Conservation (phyloP, 2,797 vertebrate species). For the Siniperca obscura region DNA sequence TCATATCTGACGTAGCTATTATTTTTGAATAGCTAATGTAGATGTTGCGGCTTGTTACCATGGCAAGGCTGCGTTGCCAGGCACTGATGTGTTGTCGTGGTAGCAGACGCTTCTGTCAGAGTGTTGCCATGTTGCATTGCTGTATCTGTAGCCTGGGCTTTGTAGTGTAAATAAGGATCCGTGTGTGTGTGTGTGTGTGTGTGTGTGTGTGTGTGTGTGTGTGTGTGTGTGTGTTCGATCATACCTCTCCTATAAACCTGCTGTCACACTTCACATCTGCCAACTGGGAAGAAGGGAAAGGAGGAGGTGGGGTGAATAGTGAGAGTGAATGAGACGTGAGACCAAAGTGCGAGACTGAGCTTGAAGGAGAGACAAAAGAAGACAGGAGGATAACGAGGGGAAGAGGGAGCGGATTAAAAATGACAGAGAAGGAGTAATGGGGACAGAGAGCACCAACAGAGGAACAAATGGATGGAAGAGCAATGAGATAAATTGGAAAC, state of each 20-base stretch:
- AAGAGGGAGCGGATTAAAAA: slow-evolving; percentile 62
- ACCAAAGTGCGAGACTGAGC: slow-evolving; percentile 54
- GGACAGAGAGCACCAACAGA: slow-evolving; percentile 49
- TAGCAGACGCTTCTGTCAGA: slow-evolving; percentile 72
- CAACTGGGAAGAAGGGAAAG: not conserved
- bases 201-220: slow-evolving; percentile 22
- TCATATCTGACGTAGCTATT: slow-evolving; percentile 57
- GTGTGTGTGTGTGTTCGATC: slow-evolving; percentile 46
- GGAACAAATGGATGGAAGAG: slow-evolving; percentile 51
- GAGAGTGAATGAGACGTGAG: slow-evolving; percentile 51
- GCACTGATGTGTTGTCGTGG: slow-evolving; percentile 68
- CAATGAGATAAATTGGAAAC: slow-evolving; percentile 55
- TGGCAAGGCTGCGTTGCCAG: slow-evolving; percentile 70
- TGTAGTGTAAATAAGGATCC: slow-evolving; percentile 79
- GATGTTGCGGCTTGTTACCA: slow-evolving; percentile 73
- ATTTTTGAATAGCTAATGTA: slow-evolving; percentile 61
- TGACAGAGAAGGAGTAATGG: slow-evolving; percentile 53
- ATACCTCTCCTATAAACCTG: slow-evolving; percentile 58
- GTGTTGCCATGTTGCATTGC: slow-evolving; percentile 67
- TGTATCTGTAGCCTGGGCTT: slow-evolving; percentile 67
- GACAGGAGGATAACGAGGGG: slow-evolving; percentile 50
- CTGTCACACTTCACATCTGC: slow-evolving; percentile 71
- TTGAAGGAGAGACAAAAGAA: slow-evolving; percentile 48
- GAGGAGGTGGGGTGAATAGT: slow-evolving; percentile 4
- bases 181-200: slow-evolving; percentile 34